Evolutionary conservation across 2,888 invertebrate genomes (phyloP), one percentile per base, ranked within the genome.

Genomic region (Scaptomyza caliginosa): DNA sequence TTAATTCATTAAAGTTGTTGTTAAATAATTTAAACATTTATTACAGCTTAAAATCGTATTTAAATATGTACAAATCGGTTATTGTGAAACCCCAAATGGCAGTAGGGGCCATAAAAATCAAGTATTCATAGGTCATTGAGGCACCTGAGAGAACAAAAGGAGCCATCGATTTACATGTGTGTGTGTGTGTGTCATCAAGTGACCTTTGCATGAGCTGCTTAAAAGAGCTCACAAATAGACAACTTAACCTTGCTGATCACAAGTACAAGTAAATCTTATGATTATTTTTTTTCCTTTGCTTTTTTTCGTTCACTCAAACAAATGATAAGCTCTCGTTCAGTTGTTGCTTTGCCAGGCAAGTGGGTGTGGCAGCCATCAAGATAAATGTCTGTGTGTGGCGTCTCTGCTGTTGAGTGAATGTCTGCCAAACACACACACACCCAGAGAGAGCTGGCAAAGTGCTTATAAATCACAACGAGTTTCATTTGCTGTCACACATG

Each of bases 401-500:
- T 21, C 45, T 21, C n/a, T 21, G 30, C 10, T 39, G 10, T 32
- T 46, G 45, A 46, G 45, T 46, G 30, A n/a, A 19, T 30, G 13
- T 43, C 38, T 21, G 30, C 26, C 28, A n/a, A 16, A 24, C 16
- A 42, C 16, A 36, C 34, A 34, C 34, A 16, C 34, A 16, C 8
- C 7, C 30, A 30, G n/a, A 30, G n/a, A 17, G 10, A 32, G 23
- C 45, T 42, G 58, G 39, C 59, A 54, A 69, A 68, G n/a, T n/a
- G n/a, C n/a, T n/a, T n/a, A 80, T 83, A 72, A 73, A 78, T 84
- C 81, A 73, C 63, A 84, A 67, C 66, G 51, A 69, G 75, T 65
- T 70, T 64, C 63, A 67, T 67, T 75, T 65, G 60, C 60, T 64
- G 76, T 49, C 79, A 60, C 79, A 77, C 67, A 68, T 38, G 78